Percentiles rank a stretch among this genome's conserved stretches.
Conservation (phyloP, 2,113 vertebrate genomes). For the Microtus pennsylvanicus region DNA sequence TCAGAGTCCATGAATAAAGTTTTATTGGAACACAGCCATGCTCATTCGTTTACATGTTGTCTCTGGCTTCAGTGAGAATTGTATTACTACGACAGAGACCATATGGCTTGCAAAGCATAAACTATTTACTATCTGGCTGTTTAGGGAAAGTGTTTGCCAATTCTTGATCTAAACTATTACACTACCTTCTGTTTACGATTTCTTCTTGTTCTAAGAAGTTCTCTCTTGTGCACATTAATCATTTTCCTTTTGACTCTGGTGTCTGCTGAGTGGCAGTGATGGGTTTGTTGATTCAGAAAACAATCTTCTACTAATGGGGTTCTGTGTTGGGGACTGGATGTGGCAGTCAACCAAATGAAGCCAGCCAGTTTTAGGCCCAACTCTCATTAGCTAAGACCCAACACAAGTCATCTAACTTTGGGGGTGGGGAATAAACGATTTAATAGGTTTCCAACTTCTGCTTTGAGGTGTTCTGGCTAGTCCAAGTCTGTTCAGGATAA, state of each 20-base stretch:
- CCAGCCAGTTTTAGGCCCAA: neutral
- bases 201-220: conserved; percentile 38
- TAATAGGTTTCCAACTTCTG: neutral
- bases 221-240: neutral
- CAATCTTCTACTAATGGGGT: conserved; percentile 15
- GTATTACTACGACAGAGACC: neutral
- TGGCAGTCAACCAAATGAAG: neutral
- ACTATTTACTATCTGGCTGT: conserved; percentile 63
- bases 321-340: neutral
- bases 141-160: conserved; percentile 57
- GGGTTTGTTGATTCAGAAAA: conserved; percentile 12
- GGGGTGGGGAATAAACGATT: neutral
- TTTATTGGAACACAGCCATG: conserved; percentile 58
- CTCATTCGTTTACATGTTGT: conserved; percentile 20
- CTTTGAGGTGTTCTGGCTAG: neutral
- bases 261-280: neutral
- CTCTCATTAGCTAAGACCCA: neutral
- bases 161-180: conserved; percentile 47
- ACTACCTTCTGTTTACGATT: conserved; percentile 36
- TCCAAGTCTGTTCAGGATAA: neutral
- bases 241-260: conserved; percentile 30
- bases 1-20: conserved; percentile 63
- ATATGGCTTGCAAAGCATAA: conserved; percentile 52
- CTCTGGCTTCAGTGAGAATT: conserved; percentile 15
- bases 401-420: neutral